Conservation (phyloP, 2,797 vertebrate genomes). For the Cephalopachus bancanus region DNA sequence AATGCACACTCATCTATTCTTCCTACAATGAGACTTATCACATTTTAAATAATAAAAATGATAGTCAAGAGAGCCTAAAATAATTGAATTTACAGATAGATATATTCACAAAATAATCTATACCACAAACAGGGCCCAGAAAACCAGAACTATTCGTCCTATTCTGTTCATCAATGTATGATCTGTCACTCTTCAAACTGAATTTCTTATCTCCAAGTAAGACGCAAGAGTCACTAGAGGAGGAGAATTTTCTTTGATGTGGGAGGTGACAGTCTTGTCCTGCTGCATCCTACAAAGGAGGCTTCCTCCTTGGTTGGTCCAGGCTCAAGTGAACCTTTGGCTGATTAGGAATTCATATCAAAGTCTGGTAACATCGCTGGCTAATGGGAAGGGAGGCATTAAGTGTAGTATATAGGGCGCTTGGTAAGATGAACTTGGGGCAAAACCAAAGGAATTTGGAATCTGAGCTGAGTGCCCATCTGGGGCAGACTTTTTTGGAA, state of each 20-base stretch:
- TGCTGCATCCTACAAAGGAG: not conserved
- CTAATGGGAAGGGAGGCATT: not conserved
- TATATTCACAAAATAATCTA: not conserved
- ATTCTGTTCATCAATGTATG: not conserved
- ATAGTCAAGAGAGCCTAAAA: not conserved
- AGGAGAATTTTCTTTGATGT: not conserved
- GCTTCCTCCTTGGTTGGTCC: not conserved
- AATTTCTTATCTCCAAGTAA: not conserved
- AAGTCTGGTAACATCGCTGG: not conserved
- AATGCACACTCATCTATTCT: not conserved
- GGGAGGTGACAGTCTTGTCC: not conserved
- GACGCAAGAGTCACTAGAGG: not conserved
- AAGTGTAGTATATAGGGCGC: not conserved
- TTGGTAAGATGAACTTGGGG: not conserved
- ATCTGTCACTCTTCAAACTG: not conserved
- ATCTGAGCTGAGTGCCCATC: not conserved
- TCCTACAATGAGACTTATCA: not conserved
- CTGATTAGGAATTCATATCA: not conserved
- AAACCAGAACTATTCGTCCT: not conserved
- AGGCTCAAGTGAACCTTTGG: not conserved
- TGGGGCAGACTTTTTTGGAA: not conserved
- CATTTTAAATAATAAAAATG: not conserved
- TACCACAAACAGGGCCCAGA: not conserved
- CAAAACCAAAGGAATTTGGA: not conserved
- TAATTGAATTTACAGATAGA: not conserved